Evolutionary conservation across 2,113 vertebrate genomes (phyloP).

Genomic region (Alligator mississippiensis): DNA sequence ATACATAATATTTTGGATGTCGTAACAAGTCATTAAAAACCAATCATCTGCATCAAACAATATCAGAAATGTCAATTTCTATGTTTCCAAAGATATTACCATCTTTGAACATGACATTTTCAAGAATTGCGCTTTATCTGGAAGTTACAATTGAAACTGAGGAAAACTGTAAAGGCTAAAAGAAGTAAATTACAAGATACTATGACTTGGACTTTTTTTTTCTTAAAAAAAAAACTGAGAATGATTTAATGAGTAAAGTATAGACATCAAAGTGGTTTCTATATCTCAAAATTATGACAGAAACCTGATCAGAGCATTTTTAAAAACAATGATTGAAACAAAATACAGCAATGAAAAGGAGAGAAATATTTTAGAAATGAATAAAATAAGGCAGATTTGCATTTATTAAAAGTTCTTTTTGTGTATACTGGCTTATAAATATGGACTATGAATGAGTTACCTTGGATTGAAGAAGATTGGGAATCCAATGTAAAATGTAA

Average conservation of each 20-base stretch:
- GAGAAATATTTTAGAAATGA: neutral
- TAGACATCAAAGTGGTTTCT: neutral
- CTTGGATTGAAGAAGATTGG: neutral
- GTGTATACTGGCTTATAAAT: neutral
- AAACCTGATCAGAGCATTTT: neutral
- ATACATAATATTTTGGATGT: neutral
- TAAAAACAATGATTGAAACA: neutral
- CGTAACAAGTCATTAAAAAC: conserved; percentile 29
- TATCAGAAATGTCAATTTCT: conserved; percentile 12
- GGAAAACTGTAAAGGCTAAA: neutral
- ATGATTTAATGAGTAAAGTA: neutral
- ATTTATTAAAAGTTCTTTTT: neutral
- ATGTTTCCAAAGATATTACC: conserved; percentile 22
- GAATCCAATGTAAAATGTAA: neutral
- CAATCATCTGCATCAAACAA: conserved; percentile 13
- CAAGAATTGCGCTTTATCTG: neutral
- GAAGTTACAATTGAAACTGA: neutral
- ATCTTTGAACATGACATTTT: neutral
- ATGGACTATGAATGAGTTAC: neutral
- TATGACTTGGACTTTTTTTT: neutral
- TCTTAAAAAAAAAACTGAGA: neutral
- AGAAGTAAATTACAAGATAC: neutral
- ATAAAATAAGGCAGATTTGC: neutral
- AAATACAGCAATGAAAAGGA: neutral
- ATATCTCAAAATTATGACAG: neutral